Evolutionary conservation across 1,140 invertebrate species (phyloP), one percentile per base, ranked within the genome.

Genomic region (Ruditapes philippinarum): DNA sequence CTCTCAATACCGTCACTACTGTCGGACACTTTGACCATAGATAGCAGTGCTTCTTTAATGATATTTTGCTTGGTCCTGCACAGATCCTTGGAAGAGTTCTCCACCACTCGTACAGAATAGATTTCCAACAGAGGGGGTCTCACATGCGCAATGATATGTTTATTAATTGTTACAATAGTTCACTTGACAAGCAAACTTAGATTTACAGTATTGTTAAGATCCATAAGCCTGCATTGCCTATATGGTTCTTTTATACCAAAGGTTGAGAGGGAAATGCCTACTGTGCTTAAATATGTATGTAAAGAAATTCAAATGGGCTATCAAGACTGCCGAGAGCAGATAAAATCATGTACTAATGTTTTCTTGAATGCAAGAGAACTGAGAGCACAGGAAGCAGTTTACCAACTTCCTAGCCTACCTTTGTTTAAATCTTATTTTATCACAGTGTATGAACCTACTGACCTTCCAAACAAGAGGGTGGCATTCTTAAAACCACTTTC

Each of bases 301-400:
- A 54, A 81, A 60, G 84, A 87, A 68, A n/a, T n/a, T n/a, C n/a
- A n/a, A n/a, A 40, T 19, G 17, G 31, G n/a, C n/a, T 28, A 25
- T 40, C 28, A 54, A 33, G 36, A 49, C 40, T 49, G 45, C 14
- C 33, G 38, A 33, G 45, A 62, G 42, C 22, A 65, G 62, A 51
- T 85, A 40, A 89, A 80, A 42, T 62, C 38, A 31, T 89, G 81
- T 89, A 73, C 51, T n/a, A 68, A 40, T 25, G 74, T 62, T 19
- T 89, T 89, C 74, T 42, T 89, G 22, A 89, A 89, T 78, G 73
- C 79, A n/a, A 57, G 90, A 62, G 74, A 87, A 82, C 36, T 91
- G 11, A 90, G 89, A 81, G 91, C 91, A 40, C 91, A 91, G 81
- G 91, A 91, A 51, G 89, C 91, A 36, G 86, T 54, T 9, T 90